Conservation (phyloP, 2,888 invertebrate species). For the Chaitophorus viminalis region DNA sequence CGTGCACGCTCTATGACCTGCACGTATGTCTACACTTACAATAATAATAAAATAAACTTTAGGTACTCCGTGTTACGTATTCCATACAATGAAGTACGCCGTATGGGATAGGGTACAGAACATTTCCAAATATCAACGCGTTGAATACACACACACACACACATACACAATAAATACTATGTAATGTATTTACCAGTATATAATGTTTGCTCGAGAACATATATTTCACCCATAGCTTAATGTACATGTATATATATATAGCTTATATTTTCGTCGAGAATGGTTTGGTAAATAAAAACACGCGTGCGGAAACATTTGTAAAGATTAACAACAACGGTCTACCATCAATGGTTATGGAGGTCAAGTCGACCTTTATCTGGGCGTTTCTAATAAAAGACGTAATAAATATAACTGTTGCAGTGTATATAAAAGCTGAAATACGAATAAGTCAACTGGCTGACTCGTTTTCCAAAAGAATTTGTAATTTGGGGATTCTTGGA, state of each 20-base stretch:
- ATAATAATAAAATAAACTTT: not conserved
- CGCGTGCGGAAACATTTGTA: slow-evolving; percentile 13
- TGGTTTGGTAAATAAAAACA: slow-evolving; percentile 9
- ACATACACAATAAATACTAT: not conserved
- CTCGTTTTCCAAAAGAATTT: slow-evolving; percentile 20
- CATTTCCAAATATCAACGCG: not conserved
- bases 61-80: no score
- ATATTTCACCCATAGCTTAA: not conserved
- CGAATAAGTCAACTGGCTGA: slow-evolving; percentile 6
- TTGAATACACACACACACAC: no score
- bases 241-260: not conserved
- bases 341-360: slow-evolving; percentile 2
- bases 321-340: not conserved
- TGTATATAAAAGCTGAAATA: not conserved
- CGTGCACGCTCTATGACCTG: no score
- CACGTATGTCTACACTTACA: no score
- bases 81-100: not conserved
- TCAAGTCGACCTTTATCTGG: not conserved
- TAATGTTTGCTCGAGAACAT: not conserved
- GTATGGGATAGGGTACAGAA: not conserved
- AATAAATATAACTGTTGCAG: slow-evolving; percentile 3
- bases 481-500: slow-evolving; percentile 10
- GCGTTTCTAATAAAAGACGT: slow-evolving; percentile 29
- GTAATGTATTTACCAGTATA: not conserved
- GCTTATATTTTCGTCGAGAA: not conserved